These are phyloP conservation scores for Peromyscus nudipes DNA, from an alignment of 2,797 vertebrate species.

Conservation along the genomic window DNA sequence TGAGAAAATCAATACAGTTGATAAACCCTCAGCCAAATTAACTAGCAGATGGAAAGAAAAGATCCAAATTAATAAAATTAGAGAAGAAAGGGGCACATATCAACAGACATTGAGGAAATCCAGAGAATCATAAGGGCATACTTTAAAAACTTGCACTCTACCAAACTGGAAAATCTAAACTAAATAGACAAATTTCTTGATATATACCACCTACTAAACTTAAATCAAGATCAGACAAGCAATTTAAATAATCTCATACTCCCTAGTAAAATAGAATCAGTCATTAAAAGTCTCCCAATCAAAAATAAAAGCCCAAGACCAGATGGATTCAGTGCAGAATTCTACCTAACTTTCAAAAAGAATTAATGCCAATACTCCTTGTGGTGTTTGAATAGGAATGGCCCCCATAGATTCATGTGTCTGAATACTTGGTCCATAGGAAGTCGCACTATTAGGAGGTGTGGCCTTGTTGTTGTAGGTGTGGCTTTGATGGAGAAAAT, in stretches of 20 bases:
- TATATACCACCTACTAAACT: not conserved
- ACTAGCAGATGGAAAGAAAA: not conserved
- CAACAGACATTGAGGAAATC: not conserved
- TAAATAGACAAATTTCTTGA: not conserved
- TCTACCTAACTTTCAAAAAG: not conserved
- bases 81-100: not conserved
- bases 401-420: too few relatives aligned
- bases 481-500: too few relatives aligned
- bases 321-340: not conserved
- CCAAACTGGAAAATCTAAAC: not conserved
- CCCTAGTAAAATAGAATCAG: too few relatives aligned
- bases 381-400: too few relatives aligned
- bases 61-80: not conserved
- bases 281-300: too few relatives aligned
- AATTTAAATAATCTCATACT: too few relatives aligned
- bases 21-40: not conserved
- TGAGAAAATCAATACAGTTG: not conserved
- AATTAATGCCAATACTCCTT: not conserved
- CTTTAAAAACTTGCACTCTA: too few relatives aligned
- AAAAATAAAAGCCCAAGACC: not conserved
- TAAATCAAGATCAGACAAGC: not conserved
- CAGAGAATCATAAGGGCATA: too few relatives aligned
- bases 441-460: too few relatives aligned
- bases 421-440: too few relatives aligned
- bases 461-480: too few relatives aligned